Conservation (phyloP, 2,113 vertebrate species). For the Oreotrochilus melanogaster region DNA sequence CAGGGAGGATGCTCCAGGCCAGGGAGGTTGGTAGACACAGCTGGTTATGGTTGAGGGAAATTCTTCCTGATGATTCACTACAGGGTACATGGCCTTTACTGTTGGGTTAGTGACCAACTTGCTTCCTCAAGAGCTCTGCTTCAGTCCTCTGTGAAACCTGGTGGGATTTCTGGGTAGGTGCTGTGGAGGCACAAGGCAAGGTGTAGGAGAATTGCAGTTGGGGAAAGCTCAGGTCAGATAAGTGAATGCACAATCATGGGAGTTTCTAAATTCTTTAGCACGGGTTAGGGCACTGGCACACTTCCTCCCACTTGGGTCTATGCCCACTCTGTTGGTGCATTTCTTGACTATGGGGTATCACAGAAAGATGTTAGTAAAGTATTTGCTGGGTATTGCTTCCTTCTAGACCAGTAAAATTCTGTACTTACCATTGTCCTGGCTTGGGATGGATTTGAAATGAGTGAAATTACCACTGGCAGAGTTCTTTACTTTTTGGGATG, state of each 20-base stretch:
- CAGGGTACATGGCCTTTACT: background rate
- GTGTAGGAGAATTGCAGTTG: background rate
- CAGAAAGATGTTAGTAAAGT: background rate
- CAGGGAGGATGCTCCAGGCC: background rate
- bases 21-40: background rate
- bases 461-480: background rate
- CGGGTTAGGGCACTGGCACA: background rate
- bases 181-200: rapidly evolving
- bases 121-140: background rate
- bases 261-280: background rate
- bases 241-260: background rate
- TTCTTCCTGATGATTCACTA: background rate
- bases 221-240: background rate
- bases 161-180: background rate
- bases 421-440: background rate
- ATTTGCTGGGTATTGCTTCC: background rate
- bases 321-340: background rate
- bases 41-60: background rate
- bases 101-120: background rate
- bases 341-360: background rate
- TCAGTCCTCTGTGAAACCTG: background rate
- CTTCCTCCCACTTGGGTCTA: background rate
- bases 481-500: background rate
- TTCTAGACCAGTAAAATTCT: background rate
- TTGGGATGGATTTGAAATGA: background rate